Evolutionary conservation across 2,888 invertebrate species (phyloP), one percentile per base, ranked within the genome.

Genomic region (Helleia helle): DNA sequence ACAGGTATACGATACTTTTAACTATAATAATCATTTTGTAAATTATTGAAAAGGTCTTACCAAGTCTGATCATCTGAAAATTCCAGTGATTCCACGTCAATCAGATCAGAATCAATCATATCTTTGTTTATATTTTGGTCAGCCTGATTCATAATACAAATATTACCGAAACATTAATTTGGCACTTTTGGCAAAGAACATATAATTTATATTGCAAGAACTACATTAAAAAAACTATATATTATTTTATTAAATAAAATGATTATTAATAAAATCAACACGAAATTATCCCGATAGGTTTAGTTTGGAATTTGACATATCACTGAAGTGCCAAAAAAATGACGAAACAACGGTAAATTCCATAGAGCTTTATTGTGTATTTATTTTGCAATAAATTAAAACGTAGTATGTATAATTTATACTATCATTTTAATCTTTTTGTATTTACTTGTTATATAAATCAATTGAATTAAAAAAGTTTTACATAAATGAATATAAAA

Each of bases 31-130:
- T n/a, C n/a, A n/a, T n/a, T n/a, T n/a, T n/a, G n/a, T n/a, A n/a
- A n/a, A n/a, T 22, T 22, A 22, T 22, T 24, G n/a, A n/a, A n/a
- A n/a, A 44, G 11, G 42, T 64, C 86, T 76, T 61, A 89, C 89
- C 89, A 89, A 52, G 86, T 87, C 73, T 88, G 87, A 62, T 87
- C 80, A 69, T 87, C 81, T 47, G 74, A 72, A 67, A 84, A 85
- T 70, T 86, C 79, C 55, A 88, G 69, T 55, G 84, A 71, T 62
- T 81, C 80, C 64, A 88, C 74, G 75, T 88, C 86, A 59, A 89
- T 87, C 56, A 87, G 72, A 63, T 86, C 86, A 65, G 65, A 71
- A 71, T 81, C 81, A 65, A 71, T 66, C 83, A 84, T 81, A 81
- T 80, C 81, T 80, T 84, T 81, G 83, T 84, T 81, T 84, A 79